Evolutionary conservation across 2,797 vertebrate genomes (phyloP).

Genomic region (Enteromius paludinosus): DNA sequence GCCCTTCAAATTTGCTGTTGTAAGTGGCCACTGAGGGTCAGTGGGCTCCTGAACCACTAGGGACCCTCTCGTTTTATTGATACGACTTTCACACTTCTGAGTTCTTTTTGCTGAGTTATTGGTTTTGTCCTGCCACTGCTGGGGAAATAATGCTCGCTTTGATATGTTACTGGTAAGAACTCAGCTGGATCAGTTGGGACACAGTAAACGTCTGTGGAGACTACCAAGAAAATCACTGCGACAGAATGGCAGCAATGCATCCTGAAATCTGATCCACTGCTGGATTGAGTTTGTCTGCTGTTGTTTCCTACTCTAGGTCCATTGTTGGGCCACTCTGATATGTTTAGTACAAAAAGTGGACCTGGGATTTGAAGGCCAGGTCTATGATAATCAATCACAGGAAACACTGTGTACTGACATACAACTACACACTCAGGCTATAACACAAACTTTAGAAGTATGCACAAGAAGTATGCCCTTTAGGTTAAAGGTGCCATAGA

Average conservation of each 20-base stretch:
- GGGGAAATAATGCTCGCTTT: conserved; percentile 47
- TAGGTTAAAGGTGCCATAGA: too few relatives aligned
- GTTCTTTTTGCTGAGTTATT: conserved; percentile 34
- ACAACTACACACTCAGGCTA: neutral
- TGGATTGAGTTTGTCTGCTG: conserved; percentile 49
- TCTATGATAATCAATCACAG: conserved; percentile 77
- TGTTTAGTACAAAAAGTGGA: conserved; percentile 68
- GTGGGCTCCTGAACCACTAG: conserved; percentile 68
- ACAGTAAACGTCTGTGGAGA: conserved; percentile 37
- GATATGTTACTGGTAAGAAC: conserved; percentile 35
- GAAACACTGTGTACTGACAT: conserved; percentile 63
- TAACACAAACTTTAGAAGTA: neutral
- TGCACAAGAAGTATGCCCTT: neutral
- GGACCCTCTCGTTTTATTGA: conserved; percentile 70
- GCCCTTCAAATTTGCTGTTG: conserved; percentile 80
- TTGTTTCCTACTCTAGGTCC: conserved; percentile 55
- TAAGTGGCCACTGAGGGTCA: conserved; percentile 73
- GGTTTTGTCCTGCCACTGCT: conserved; percentile 29
- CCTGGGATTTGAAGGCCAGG: conserved; percentile 73
- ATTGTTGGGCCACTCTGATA: conserved; percentile 64
- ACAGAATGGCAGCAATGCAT: conserved; percentile 42
- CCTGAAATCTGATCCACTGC: conserved; percentile 48
- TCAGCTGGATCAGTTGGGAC: conserved; percentile 31
- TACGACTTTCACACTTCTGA: conserved; percentile 51
- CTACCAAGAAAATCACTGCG: conserved; percentile 40